Conservation (phyloP, 2,888 invertebrate genomes). For the Drosophila helvetica region DNA sequence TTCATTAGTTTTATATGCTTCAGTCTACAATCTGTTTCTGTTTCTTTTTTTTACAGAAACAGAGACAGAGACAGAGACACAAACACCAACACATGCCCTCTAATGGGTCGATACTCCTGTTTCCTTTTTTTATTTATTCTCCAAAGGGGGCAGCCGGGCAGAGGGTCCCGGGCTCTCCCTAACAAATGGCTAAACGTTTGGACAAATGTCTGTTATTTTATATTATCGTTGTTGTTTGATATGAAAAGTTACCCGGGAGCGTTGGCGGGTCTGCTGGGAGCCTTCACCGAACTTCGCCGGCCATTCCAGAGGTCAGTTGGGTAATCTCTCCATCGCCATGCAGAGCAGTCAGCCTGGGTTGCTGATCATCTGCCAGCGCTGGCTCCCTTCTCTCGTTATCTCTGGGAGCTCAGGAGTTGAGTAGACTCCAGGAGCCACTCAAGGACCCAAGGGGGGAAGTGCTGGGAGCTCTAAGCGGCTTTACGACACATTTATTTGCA, state of each 20-base stretch:
- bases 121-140: constrained; percentile 30
- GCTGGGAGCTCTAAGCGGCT: not conserved
- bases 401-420: not conserved
- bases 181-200: constrained; percentile 73
- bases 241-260: constrained; percentile 56
- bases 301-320: constrained; percentile 36
- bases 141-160: constrained; percentile 6
- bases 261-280: constrained; percentile 46
- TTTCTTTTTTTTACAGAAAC: not conserved
- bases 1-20: constrained; percentile 77
- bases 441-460: not conserved
- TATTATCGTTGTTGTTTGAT: constrained; percentile 71
- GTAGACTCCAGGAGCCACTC: not conserved
- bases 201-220: constrained; percentile 69
- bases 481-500: not conserved
- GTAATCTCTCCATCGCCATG: constrained; percentile 20
- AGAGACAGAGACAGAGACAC: not conserved
- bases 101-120: constrained; percentile 26
- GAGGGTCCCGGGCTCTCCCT: constrained; percentile 26
- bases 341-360: not conserved
- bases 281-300: constrained; percentile 6
- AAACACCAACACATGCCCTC: constrained; percentile 6
- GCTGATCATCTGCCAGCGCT: not conserved
- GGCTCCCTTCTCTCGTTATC: constrained; percentile 18
- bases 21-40: constrained; percentile 26